Conservation (phyloP, 92 coral and sea anemone genomes). For the Meandrina meandrites region DNA sequence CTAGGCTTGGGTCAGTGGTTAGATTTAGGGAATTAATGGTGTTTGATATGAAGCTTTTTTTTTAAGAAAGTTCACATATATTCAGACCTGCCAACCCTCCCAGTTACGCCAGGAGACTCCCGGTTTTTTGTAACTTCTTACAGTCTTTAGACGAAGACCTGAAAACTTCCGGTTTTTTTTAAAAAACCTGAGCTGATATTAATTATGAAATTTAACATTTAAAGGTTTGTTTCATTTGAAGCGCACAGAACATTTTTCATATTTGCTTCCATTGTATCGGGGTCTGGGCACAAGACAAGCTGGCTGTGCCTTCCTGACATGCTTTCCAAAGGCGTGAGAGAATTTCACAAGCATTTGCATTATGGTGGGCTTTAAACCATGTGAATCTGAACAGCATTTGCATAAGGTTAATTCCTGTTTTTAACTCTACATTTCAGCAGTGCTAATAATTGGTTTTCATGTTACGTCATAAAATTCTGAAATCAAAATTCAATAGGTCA, state of each 20-base stretch:
- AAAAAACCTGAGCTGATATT: constrained; percentile 5
- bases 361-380: constrained; percentile 31
- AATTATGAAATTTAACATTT: constrained; percentile 14
- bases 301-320: constrained; percentile 29
- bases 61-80: no score
- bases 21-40: no score
- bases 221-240: constrained; percentile 7
- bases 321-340: constrained; percentile 29
- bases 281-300: constrained; percentile 29
- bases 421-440: no score
- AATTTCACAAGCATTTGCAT: constrained; percentile 30
- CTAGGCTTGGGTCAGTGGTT: no score
- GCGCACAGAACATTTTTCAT: background rate
- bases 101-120: background rate
- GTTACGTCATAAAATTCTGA: no score
- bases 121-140: constrained; percentile 12
- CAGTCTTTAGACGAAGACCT: constrained; percentile 13
- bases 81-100: constrained; percentile 8
- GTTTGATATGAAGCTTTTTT: no score
- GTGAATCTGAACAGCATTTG: no score
- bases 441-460: no score
- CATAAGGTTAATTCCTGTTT: no score
- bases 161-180: constrained; percentile 14
- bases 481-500: no score
- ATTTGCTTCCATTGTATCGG: constrained; percentile 3